Evolutionary conservation across 2,113 vertebrate genomes (phyloP), one percentile per base, ranked within the genome.

Genomic region (Hiodon tergisus): DNA sequence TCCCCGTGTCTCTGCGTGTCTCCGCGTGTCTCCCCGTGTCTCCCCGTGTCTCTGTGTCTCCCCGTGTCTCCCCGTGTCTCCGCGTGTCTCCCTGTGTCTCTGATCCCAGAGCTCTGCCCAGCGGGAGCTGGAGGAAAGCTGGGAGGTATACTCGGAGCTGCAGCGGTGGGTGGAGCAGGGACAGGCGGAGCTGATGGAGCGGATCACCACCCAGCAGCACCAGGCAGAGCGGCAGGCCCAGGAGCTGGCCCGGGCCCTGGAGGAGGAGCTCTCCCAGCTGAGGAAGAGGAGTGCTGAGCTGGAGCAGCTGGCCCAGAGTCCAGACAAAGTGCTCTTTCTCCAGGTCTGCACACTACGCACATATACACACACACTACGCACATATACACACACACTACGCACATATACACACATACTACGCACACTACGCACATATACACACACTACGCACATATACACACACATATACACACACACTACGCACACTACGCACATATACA

Each of bases 91-190:
- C 9, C 31, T 31, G 31, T 31, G 31, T 17, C 11, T 3, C n/a
- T 6, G 5, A 14, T 52, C 72, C 10, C 81, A 93, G 90, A 74
- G 81, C 75, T 82, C 78, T n/a, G 78, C 88, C 67, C 89, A 93
- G 86, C 87, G 71, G 76, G 91, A 93, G 81, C 53, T 93, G 74
- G 90, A 93, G 85, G 91, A 93, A 60, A 92, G 90, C 84, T 92
- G 90, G 91, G 81, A 86, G 82, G 88, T 92, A 53, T 92, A 88
- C 0, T 89, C 87, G 0, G 89, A 91, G 79, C 86, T 93, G 76
- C 90, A 91, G 83, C 85, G 76, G 0, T 55, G 88, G 78, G 80
- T 92, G 81, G 91, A 93, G 84, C 86, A 91, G 77, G 89, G 89
- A 16, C 90, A 92, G 86, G 90, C 89, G 0, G 90, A 93, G 71